Percentiles rank a stretch among this genome's conserved stretches.
These are phyloP conservation scores for Chorisops tibialis DNA, from an alignment of 2,888 invertebrate species.

Conservation along the genomic window DNA sequence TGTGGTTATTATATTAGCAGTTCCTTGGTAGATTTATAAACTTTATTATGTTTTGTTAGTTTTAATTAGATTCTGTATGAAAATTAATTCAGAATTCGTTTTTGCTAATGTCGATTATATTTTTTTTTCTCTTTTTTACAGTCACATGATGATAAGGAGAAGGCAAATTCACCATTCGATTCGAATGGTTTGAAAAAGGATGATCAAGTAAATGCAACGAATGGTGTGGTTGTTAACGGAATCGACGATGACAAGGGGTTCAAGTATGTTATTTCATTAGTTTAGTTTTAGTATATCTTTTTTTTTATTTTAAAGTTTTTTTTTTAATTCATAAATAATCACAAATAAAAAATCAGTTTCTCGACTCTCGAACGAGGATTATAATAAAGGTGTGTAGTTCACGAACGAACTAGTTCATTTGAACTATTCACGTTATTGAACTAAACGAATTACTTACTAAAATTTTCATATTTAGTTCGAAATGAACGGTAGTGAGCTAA, in stretches of 20 bases:
- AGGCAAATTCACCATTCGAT: slow-evolving; percentile 56
- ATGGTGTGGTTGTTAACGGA: slow-evolving; percentile 61
- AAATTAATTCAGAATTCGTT: no score
- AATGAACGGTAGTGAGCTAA: no score
- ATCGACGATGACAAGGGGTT: slow-evolving; percentile 86
- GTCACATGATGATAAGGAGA: slow-evolving; percentile 56
- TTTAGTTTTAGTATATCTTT: slow-evolving; percentile 26
- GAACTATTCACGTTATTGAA: no score
- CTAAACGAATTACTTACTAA: no score
- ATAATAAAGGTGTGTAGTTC: not conserved
- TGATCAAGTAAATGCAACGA: slow-evolving; percentile 57
- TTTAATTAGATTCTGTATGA: no score
- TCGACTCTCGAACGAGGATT: not conserved
- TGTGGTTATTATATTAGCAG: no score
- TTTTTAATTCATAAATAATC: not conserved
- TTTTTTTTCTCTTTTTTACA: slow-evolving; percentile 21
- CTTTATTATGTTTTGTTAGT: no score
- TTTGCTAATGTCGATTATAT: not conserved
- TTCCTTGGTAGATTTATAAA: no score
- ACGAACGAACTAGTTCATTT: no score
- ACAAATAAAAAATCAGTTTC: not conserved
- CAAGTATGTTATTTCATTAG: slow-evolving; percentile 64
- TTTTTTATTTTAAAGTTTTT: no score
- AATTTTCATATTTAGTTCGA: no score
- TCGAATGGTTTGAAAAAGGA: slow-evolving; percentile 54